Base-by-base conservation (phyloP, 2,113 vertebrate genomes). In the Callospermophilus lateralis region DNA sequence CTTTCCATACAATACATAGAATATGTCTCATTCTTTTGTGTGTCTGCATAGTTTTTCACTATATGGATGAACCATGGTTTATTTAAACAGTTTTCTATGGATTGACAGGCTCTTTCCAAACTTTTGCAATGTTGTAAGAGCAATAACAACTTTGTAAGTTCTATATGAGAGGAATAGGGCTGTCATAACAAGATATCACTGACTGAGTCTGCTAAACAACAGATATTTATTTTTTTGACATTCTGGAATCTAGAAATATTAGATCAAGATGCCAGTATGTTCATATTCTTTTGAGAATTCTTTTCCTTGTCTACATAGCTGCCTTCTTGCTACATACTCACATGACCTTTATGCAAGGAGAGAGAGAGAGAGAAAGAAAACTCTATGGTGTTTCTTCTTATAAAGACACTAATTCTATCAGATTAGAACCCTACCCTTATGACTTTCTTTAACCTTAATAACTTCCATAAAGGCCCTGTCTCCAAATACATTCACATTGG, bases 1-100 rank as follows among this genome's bases (percentile, higher is more conserved):
- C 32, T 88, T 92, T 80, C 42, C 67, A 63, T 67, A 32, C 55
- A 8, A 32, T 72, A 78, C 48, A 24, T 79, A 97, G 89, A 58
- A 76, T 53, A 93, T 77, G 68, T n/a, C n/a, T 84, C 83, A 55
- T 86, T 72, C 12, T 92, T 94, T 77, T 77, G 34, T 94, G 26
- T 68, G 37, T 53, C 61, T 96, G 13, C 53, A 51, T n/a, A 86
- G n/a, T 51, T 86, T 95, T 95, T 92, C 58, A 86, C 24, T 81
- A 26, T 76, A 34, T 61, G 37, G 7, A 53, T 94, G n/a, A 84
- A 9, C 55, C 19, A 63, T 30, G 24, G 2, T 70, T 94, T 89
- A 89, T 92, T 81, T 72, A 77, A 73, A 37, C 15, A 78, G 39
- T 74, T 48, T 63, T 94, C 26, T 72, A 32, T 34, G 73, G 53